A percentile compares a stretch with the other conserved stretches of the same genome.
These are phyloP conservation scores for Aplidium turbinatum DNA, from an alignment of 23 tunicate genomes.

Conservation along the genomic window DNA sequence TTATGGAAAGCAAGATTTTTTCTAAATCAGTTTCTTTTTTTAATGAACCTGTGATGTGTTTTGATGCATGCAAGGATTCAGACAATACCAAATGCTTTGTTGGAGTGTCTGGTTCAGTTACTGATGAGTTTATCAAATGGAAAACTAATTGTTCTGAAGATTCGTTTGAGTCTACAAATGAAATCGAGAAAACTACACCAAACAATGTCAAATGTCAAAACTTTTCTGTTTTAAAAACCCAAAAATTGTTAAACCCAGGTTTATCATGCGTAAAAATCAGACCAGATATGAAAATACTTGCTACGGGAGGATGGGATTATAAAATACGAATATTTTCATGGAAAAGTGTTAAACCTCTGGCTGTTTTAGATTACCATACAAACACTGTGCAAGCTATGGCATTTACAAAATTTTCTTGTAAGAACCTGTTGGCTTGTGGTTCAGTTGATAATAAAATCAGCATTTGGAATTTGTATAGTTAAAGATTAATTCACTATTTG, in stretches of 20 bases:
- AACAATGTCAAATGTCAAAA: background rate
- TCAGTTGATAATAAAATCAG: slow-evolving; percentile 70
- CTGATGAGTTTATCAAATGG: slow-evolving; percentile 37
- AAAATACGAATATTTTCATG: slow-evolving; percentile 64
- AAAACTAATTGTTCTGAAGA: background rate
- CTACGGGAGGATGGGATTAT: slow-evolving; percentile 92
- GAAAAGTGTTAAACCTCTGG: slow-evolving; percentile 69
- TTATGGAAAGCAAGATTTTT: slow-evolving; percentile 20
- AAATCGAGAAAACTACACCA: background rate
- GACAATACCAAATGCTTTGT: background rate
- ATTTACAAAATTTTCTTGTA: slow-evolving; percentile 22
- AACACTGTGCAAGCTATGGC: slow-evolving; percentile 66
- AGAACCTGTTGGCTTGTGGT: slow-evolving; percentile 74
- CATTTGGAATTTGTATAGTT: slow-evolving; percentile 63
- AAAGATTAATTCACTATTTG: background rate
- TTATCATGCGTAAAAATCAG: slow-evolving; percentile 68
- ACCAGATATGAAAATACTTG: slow-evolving; percentile 62
- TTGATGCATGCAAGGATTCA: slow-evolving; percentile 28
- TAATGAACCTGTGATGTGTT: slow-evolving; percentile 64
- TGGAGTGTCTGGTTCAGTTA: slow-evolving; percentile 63
- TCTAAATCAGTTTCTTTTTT: slow-evolving; percentile 13
- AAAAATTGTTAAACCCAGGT: slow-evolving; percentile 51
- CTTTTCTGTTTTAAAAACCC: slow-evolving; percentile 23
- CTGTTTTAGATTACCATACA: slow-evolving; percentile 76
- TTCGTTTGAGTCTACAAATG: background rate